A percentile compares a stretch with the other conserved stretches of the same genome.
These are phyloP conservation scores for Oreochromis aureus DNA, from an alignment of 2,113 vertebrate genomes.

Conservation along the genomic window DNA sequence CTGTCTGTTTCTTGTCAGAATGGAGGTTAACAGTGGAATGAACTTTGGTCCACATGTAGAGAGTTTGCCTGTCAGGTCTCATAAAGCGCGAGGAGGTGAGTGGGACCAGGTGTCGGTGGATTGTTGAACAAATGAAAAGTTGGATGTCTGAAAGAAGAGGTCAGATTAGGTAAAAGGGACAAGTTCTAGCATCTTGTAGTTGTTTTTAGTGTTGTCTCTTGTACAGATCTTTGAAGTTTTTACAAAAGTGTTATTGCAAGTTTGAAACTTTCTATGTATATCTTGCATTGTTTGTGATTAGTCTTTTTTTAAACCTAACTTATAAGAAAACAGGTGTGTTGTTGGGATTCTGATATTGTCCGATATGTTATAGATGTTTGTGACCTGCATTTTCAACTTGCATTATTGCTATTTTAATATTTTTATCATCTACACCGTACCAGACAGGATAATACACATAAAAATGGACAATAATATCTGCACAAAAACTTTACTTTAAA, in stretches of 20 bases:
- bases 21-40: slow-evolving; percentile 39
- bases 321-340: background rate
- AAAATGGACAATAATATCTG: background rate
- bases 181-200: background rate
- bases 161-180: background rate
- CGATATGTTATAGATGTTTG: background rate
- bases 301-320: background rate
- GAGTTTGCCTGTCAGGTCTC: slow-evolving; percentile 1
- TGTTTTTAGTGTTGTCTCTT: background rate
- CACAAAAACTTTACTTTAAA: background rate
- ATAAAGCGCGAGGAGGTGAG: background rate
- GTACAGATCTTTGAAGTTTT: background rate
- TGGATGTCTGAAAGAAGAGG: background rate
- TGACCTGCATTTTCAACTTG: background rate
- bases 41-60: slow-evolving; percentile 31
- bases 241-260: background rate
- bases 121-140: background rate
- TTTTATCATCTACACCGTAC: background rate
- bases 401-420: background rate
- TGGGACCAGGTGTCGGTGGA: background rate
- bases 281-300: background rate
- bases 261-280: background rate
- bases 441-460: background rate
- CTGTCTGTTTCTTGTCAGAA: slow-evolving; percentile 23
- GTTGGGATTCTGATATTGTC: background rate